phyloP scores from a whole-genome alignment of 1,140 invertebrate species.

The Odontomachus brunneus region DNA sequence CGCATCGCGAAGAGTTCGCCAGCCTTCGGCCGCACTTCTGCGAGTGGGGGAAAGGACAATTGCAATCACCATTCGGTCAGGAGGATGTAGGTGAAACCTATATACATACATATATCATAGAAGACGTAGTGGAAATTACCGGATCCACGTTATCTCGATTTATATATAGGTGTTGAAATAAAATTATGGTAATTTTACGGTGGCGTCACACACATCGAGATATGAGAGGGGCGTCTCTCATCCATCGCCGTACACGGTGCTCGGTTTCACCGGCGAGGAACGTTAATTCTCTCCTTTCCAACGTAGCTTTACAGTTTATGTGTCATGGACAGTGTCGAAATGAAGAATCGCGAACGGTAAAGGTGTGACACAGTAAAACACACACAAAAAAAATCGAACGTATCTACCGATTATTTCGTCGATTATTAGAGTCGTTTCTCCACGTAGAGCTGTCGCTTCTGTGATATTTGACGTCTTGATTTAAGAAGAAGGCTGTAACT shows the following conservation, averaged over 20 bases:
- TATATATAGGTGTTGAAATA: conserved; percentile 60
- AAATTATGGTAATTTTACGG: conserved; percentile 51
- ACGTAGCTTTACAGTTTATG: neutral
- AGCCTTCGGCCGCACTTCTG: conserved; percentile 30
- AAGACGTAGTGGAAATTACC: conserved; percentile 49
- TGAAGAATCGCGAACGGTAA: neutral
- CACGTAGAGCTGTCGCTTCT: neutral
- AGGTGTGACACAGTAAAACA: conserved; percentile 1
- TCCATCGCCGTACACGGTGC: neutral
- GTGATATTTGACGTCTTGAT: conserved; percentile 1
- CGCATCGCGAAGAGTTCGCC: conserved; percentile 27
- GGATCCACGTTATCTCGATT: conserved; percentile 54
- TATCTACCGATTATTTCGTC: neutral
- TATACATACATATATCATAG: conserved; percentile 53
- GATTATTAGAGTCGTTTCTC: neutral
- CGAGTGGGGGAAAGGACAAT: conserved; percentile 28
- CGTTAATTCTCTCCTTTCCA: conserved; percentile 26
- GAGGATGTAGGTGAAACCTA: conserved; percentile 30
- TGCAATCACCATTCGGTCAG: conserved; percentile 44
- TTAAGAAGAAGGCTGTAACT: neutral
- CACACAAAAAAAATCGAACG: too few relatives aligned
- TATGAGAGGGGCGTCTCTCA: neutral
- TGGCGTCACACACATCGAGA: conserved; percentile 18
- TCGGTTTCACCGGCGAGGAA: conserved; percentile 25
- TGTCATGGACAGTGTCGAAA: neutral